Evolutionary conservation across 2,797 vertebrate genomes (phyloP).

Genomic region (Halcyon chelicuti): DNA sequence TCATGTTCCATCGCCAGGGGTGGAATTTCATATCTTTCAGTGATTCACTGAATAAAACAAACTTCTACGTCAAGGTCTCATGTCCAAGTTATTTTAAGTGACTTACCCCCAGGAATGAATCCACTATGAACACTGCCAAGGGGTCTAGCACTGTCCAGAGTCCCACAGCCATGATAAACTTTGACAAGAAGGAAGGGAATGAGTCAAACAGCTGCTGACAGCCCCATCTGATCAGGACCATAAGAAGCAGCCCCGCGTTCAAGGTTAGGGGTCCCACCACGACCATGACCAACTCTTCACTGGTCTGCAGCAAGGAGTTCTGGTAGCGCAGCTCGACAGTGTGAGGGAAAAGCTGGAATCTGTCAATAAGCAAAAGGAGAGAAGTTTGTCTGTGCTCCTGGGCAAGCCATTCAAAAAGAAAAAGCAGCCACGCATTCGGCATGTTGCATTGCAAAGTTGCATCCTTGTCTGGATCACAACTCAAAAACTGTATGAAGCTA

Average conservation of each 20-base stretch:
- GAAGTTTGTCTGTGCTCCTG: background rate
- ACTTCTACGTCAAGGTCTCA: slow-evolving; percentile 89
- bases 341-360: slow-evolving; percentile 87
- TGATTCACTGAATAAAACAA: slow-evolving; percentile 73
- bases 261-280: slow-evolving; percentile 91
- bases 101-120: slow-evolving; percentile 97
- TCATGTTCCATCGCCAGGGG: slow-evolving; percentile 34
- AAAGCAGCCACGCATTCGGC: background rate
- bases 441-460: background rate
- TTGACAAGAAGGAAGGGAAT: slow-evolving; percentile 95
- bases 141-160: slow-evolving; percentile 97
- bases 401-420: background rate
- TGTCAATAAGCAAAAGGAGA: slow-evolving; percentile 67
- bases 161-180: slow-evolving; percentile 94
- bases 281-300: slow-evolving; percentile 91
- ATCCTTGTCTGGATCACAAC: background rate
- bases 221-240: slow-evolving; percentile 95
- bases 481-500: background rate
- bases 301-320: slow-evolving; percentile 86
- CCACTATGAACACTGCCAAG: slow-evolving; percentile 93
- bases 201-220: slow-evolving; percentile 94
- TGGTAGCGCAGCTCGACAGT: slow-evolving; percentile 92
- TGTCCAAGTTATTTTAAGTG: slow-evolving; percentile 91
- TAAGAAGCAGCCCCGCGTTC: slow-evolving; percentile 85
- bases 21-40: slow-evolving; percentile 62